Conservation (phyloP, 2,113 vertebrate species). For the Sinosuthora webbiana region DNA sequence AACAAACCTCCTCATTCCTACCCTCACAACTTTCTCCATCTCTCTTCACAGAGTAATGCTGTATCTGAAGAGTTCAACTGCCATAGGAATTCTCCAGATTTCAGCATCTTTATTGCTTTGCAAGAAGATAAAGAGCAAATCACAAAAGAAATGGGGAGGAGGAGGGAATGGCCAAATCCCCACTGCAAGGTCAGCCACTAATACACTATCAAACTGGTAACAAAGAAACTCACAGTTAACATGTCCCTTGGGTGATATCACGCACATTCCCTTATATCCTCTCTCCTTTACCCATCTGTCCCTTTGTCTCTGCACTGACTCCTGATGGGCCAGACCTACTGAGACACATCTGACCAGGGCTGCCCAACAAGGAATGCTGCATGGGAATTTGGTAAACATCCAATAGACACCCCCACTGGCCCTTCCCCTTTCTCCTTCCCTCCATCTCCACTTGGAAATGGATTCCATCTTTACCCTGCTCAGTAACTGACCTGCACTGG, state of each 20-base stretch:
- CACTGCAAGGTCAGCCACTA: slow-evolving; percentile 69
- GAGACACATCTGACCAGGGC: background rate
- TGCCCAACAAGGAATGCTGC: background rate
- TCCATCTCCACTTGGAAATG: background rate
- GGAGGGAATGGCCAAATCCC: background rate
- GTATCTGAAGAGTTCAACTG: background rate
- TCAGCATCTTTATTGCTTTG: background rate
- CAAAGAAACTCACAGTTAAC: slow-evolving; percentile 67
- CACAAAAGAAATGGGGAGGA: background rate
- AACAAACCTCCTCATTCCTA: background rate
- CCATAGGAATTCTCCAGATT: background rate
- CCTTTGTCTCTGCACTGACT: background rate
- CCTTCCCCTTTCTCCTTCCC: background rate
- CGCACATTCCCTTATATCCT: background rate
- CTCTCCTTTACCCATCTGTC: slow-evolving; percentile 44
- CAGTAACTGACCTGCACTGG: background rate
- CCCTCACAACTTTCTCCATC: background rate
- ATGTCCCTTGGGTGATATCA: slow-evolving; percentile 51
- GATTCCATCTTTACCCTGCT: background rate
- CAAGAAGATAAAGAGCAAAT: slow-evolving; percentile 38
- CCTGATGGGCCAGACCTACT: background rate
- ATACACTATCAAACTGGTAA: slow-evolving; percentile 58
- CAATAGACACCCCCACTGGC: accelerated
- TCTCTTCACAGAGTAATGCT: background rate
- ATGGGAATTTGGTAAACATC: background rate